phyloP scores from a whole-genome alignment of 1,140 invertebrate species.

The Pseudomyrmex cubaensis region DNA sequence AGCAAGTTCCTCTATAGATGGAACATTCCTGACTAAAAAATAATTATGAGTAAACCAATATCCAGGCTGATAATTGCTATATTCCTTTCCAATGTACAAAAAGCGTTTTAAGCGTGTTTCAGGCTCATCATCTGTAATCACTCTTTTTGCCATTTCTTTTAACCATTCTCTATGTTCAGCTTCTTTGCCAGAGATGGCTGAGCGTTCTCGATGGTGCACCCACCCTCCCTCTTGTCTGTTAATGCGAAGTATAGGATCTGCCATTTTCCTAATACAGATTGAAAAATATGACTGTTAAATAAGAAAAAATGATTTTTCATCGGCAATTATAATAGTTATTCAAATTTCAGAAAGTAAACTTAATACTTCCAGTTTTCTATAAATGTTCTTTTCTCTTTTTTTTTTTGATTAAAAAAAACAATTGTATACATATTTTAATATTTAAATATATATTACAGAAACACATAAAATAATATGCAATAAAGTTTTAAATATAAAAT shows the following conservation, averaged over 20 bases:
- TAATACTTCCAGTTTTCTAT: not conserved
- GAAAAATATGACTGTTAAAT: not conserved
- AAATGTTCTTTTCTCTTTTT: not conserved
- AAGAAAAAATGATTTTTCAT: no score
- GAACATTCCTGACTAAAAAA: slow-evolving; percentile 82
- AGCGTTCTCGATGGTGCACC: no score
- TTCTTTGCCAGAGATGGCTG: no score
- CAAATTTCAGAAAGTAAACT: not conserved
- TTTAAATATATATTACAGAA: no score
- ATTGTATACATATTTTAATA: no score
- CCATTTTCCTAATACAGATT: slow-evolving; percentile 60
- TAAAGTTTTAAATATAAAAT: not conserved
- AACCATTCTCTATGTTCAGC: no score
- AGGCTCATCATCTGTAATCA: slow-evolving; percentile 44
- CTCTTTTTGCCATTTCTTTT: not conserved
- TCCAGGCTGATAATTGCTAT: slow-evolving; percentile 86
- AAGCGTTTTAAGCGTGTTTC: slow-evolving; percentile 82
- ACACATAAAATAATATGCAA: no score
- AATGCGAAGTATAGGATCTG: not conserved
- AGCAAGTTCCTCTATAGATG: slow-evolving; percentile 83
- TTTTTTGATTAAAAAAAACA: no score
- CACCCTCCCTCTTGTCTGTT: no score
- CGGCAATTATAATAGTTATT: not conserved
- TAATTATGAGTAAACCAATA: slow-evolving; percentile 86
- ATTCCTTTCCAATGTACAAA: slow-evolving; percentile 86